Base-by-base conservation (phyloP, 2,113 vertebrate genomes). In the Xiphophorus hellerii region DNA sequence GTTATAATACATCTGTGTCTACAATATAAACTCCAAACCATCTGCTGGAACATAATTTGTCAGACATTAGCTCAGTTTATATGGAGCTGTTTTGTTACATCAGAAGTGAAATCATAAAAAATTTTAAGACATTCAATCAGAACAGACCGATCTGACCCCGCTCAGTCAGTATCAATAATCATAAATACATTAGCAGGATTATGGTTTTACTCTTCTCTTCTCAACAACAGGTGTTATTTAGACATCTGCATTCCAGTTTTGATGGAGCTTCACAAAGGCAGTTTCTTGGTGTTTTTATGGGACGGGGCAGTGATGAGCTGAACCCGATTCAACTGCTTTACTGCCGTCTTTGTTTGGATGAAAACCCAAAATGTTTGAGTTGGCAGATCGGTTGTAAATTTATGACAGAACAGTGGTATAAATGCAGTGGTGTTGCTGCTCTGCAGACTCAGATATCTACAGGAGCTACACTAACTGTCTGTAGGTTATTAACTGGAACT, bases 291-390 rank as follows among this genome's bases (percentile, higher is more conserved):
- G 35, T 42, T 42, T 87, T 76, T 90, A 79, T 76, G 73, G 78
- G 84, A 89, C 15, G 75, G 73, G 82, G 85, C 86, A 90, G 85
- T 84, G 87, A 90, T 80, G 81, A 88, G 81, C 51, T 27, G 84
- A 93, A 92, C 84, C 70, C 76, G 91, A 92, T 92, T 86, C 74
- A 83, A 84, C 74, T 73, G 82, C 80, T 82, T 87, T 61, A 62
- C 70, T 84, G 87, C 84, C 84, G 88, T 87, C 76, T 82, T 88
- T 93, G 93, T 94, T 94, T 91, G 91, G 90, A 93, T 93, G 90
- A 93, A 88, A 83, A 33, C 30, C 48, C 94, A 94, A 93, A 88
- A 33, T 94, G 90, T 86, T 94, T 86, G 67, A 76, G 84, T 95
- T 95, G 92, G 85, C 86, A 86, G 81, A 75, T 89, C 77, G 83